Conservation (phyloP, 2,888 invertebrate genomes). For the Seladonia tumulorum region DNA sequence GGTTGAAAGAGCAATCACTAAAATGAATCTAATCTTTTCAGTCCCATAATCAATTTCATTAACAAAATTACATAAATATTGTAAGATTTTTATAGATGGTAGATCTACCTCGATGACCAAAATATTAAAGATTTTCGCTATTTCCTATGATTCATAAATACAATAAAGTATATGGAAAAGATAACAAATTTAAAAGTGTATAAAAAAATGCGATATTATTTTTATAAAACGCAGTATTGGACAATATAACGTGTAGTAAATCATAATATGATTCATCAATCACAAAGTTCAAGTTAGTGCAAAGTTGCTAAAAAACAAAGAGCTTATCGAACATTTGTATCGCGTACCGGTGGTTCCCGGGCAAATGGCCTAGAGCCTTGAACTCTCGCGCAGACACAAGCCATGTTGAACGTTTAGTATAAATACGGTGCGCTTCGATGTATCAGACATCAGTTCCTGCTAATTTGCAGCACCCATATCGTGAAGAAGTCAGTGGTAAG, state of each 20-base stretch:
- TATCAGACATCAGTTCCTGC: constrained; percentile 25
- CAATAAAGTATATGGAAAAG: not conserved
- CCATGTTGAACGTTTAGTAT: constrained; percentile 20
- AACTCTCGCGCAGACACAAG: constrained; percentile 30
- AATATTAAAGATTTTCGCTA: not conserved
- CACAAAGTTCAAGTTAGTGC: not conserved
- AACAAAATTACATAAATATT: not conserved
- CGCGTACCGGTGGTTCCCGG: constrained; percentile 52
- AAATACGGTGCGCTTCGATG: constrained; percentile 33
- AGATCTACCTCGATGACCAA: not conserved
- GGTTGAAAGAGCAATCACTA: not conserved
- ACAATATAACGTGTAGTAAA: not conserved
- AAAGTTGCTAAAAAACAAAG: not conserved
- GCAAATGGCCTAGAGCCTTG: constrained; percentile 11
- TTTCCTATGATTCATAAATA: not conserved
- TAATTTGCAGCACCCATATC: not conserved
- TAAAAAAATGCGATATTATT: not conserved
- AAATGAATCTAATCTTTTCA: not conserved
- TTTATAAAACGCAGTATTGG: not conserved
- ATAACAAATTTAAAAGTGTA: not conserved
- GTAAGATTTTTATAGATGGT: not conserved
- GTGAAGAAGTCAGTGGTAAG: constrained; percentile 29
- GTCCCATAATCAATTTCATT: not conserved
- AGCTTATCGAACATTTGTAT: not conserved
- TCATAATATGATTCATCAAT: not conserved